Evolutionary conservation across 2,888 invertebrate species (phyloP).

Genomic region (Dynastes tityus): DNA sequence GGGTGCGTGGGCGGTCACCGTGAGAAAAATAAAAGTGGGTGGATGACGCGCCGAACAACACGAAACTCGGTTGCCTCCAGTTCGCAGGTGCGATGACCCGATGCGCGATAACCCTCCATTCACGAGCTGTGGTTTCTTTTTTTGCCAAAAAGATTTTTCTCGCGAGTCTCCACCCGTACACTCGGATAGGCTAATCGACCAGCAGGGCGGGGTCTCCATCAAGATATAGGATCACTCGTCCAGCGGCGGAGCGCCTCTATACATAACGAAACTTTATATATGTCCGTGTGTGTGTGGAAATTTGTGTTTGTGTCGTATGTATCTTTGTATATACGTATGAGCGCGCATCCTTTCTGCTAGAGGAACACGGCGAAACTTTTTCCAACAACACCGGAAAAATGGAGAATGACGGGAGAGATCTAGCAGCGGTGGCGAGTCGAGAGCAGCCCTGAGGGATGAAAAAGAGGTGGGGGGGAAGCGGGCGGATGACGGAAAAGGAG

Average conservation of each 20-base stretch:
- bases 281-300: constrained; percentile 18
- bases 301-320: constrained; percentile 40
- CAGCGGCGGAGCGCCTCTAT: constrained; percentile 48
- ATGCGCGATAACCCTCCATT: constrained; percentile 70
- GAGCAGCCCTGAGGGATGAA: background rate
- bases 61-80: constrained; percentile 56
- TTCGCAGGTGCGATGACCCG: constrained; percentile 71
- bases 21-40: constrained; percentile 53
- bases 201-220: constrained; percentile 67
- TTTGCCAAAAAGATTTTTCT: constrained; percentile 71
- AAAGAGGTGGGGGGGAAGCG: background rate
- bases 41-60: constrained; percentile 53
- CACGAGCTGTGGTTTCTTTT: constrained; percentile 70
- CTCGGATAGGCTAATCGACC: constrained; percentile 71
- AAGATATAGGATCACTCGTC: constrained; percentile 65
- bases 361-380: constrained; percentile 27
- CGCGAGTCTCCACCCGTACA: constrained; percentile 71
- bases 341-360: constrained; percentile 49
- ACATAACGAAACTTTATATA: constrained; percentile 37
- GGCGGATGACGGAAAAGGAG: constrained; percentile 18
- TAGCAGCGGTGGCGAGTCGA: constrained; percentile 4
- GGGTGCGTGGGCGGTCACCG: constrained; percentile 47
- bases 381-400: constrained; percentile 42
- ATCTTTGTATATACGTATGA: constrained; percentile 39
- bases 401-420: constrained; percentile 47